Base-by-base conservation (phyloP, 2,888 invertebrate species). In the Hyposoter dolosus region DNA sequence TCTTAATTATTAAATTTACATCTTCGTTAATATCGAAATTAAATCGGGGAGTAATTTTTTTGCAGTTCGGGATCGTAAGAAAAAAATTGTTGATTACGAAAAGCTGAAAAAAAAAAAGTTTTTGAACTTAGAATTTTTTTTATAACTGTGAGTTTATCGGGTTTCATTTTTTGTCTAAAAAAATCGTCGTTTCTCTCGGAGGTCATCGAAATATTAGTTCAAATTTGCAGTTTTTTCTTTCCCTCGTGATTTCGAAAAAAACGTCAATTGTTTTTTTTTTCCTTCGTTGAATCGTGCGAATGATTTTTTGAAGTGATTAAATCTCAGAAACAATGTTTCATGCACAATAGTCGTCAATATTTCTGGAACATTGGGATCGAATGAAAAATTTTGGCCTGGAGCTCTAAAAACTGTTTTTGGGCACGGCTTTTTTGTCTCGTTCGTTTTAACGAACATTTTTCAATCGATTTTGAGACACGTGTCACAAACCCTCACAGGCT, bases 401-500 rank as follows among this genome's bases (percentile, higher is more conserved):
- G 60, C 10, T 15, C 15, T 28, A 28, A 28, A 28, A 56, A 50
- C n/a, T 5, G 1, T 60, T 60, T 28, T 28, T 15, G 28, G 60
- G 60, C 60, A 28, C 15, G 28, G 28, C 28, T 28, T 12, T 28
- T 15, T 28, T 28, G 12, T 28, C 19, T 60, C n/a, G 15, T 12
- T 15, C 28, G 12, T 0, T 53, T 28, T 1, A 15, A 60, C 28
- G 28, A 60, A 2, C 5, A 4, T 0, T 60, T 60, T 47, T 53
- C 47, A 93, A 77, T 92, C 91, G 66, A 92, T 89, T 90, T 90
- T 94, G 88, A 91, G 95, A 91, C 98, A 98, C 75, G 95, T 93
- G 90, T 97, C 96, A 93, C 98, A 98, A 2, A 98, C 97, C 72
- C 98, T 95, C 4, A 97, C 97, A 6, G 96, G 96, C 68, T 95